Percentiles rank a stretch among this genome's conserved stretches.
These are phyloP conservation scores for Basileuterus tristriatus DNA, from an alignment of 2,797 vertebrate species.

Conservation along the genomic window DNA sequence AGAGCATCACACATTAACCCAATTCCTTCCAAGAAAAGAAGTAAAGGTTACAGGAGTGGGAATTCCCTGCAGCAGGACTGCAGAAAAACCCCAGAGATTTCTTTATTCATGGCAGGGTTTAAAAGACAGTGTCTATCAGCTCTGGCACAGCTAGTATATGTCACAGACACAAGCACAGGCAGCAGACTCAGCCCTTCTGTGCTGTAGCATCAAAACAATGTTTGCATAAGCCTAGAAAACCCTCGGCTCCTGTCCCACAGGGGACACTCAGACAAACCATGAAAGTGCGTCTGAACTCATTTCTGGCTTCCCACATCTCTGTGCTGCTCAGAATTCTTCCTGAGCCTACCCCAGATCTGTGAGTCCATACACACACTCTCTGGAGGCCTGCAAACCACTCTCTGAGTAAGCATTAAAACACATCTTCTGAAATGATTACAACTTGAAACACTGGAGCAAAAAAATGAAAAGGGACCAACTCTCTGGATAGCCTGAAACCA, in stretches of 20 bases:
- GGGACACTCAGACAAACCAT: not conserved
- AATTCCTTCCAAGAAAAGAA: not conserved
- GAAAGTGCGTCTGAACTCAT: not conserved
- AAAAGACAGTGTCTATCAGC: not conserved
- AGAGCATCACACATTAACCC: not conserved
- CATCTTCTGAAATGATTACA: not conserved
- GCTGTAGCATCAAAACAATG: not conserved
- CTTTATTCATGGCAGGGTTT: not conserved
- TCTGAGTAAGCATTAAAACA: not conserved
- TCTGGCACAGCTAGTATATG: not conserved
- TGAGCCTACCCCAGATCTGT: not conserved
- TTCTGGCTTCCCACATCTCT: not conserved
- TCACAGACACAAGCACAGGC: not conserved
- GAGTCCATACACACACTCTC: not conserved
- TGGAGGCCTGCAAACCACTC: not conserved
- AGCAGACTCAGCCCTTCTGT: not conserved
- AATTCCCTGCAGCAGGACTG: not conserved
- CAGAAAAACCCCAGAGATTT: not conserved
- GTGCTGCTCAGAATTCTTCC: not conserved
- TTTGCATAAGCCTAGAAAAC: not conserved
- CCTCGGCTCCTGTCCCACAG: not conserved
- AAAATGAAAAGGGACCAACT: not conserved
- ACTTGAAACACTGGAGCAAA: not conserved
- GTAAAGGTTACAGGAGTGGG: not conserved
- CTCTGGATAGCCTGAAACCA: not conserved